A percentile compares a stretch with the other conserved stretches of the same genome.
phyloP scores from a whole-genome alignment of 1,140 invertebrate genomes.

The Nylanderia fulva region DNA sequence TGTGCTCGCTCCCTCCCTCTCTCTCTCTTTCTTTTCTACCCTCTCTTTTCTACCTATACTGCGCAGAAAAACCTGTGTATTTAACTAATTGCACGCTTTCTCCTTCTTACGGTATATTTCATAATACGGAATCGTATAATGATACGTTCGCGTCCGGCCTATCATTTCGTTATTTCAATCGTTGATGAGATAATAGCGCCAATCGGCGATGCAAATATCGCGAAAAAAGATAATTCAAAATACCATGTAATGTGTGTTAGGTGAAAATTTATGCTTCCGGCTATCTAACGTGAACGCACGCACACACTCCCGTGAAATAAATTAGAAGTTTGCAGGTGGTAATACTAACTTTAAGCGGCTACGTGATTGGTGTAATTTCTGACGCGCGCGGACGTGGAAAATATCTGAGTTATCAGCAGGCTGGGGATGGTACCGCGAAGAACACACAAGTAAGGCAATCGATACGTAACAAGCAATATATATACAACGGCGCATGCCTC shows the following conservation, averaged over 20 bases:
- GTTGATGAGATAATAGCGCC: background rate
- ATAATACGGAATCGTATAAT: background rate
- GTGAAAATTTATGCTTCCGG: constrained; percentile 44
- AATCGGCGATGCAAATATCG: background rate
- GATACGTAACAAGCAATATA: constrained; percentile 68
- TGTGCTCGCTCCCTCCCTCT: constrained; percentile 55
- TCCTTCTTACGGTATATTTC: background rate
- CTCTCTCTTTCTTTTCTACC: too few relatives aligned
- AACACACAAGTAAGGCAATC: constrained; percentile 57
- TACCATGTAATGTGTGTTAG: constrained; percentile 9
- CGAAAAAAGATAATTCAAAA: background rate
- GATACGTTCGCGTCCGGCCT: background rate
- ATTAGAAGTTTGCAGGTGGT: constrained; percentile 57
- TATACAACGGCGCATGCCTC: constrained; percentile 64
- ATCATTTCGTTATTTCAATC: background rate
- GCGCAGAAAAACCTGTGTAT: constrained; percentile 59
- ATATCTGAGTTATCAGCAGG: constrained; percentile 52
- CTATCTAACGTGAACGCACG: constrained; percentile 30
- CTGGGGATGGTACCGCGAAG: constrained; percentile 19
- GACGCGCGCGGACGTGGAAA: constrained; percentile 50
- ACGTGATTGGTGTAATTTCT: constrained; percentile 70
- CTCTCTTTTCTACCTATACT: too few relatives aligned
- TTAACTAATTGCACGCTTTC: constrained; percentile 56
- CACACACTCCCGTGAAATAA: constrained; percentile 51
- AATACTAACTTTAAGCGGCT: constrained; percentile 39